Evolutionary conservation across 2,888 invertebrate genomes (phyloP).

Genomic region (Nysson spinosus): DNA sequence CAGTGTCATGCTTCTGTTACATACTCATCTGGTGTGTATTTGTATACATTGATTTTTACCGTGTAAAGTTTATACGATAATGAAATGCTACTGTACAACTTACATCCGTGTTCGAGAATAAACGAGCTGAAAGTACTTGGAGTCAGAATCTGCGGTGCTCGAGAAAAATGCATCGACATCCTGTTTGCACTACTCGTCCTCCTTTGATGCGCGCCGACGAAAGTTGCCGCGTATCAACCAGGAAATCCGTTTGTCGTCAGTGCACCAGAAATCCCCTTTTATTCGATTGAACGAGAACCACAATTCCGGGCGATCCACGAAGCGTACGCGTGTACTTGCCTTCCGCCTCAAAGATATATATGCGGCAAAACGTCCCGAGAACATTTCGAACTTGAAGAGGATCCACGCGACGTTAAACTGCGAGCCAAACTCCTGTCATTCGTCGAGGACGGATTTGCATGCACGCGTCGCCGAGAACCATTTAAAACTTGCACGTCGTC

Average conservation of each 20-base stretch:
- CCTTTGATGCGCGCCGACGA: not conserved
- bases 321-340: not conserved
- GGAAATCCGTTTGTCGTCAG: conserved; percentile 4
- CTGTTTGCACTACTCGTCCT: not conserved
- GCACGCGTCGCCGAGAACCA: conserved; percentile 13
- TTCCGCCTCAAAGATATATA: no score
- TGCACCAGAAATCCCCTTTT: not conserved
- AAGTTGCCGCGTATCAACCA: not conserved
- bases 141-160: not conserved
- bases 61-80: no score
- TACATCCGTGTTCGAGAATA: not conserved
- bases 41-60: no score
- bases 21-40: no score
- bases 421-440: conserved; percentile 16
- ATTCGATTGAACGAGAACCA: not conserved
- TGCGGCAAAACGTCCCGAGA: no score
- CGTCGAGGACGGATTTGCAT: conserved; percentile 2
- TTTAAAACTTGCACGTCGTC: conserved; percentile 21
- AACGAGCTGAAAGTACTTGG: not conserved
- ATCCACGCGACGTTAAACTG: conserved; percentile 16
- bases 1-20: no score
- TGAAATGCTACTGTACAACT: no score
- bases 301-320: not conserved
- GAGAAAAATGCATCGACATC: not conserved
- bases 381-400: conserved; percentile 7